Conservation (phyloP, 2,888 invertebrate genomes). For the Eristalis tenax region DNA sequence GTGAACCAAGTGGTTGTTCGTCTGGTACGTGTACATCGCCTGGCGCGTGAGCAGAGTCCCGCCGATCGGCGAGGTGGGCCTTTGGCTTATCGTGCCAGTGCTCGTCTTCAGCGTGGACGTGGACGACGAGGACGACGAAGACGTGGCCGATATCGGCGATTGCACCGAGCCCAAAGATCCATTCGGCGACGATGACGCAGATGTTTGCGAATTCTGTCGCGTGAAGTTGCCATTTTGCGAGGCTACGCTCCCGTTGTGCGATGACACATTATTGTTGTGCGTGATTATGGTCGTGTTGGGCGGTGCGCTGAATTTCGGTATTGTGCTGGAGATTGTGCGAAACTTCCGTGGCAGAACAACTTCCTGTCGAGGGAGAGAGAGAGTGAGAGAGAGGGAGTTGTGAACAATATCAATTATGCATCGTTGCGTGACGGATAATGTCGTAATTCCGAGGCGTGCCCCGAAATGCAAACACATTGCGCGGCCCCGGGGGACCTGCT, state of each 20-base stretch:
- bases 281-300: constrained; percentile 78
- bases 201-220: constrained; percentile 78
- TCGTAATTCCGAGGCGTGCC: constrained; percentile 13
- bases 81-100: constrained; percentile 74
- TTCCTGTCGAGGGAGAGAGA: constrained; percentile 84
- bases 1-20: constrained; percentile 94
- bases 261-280: constrained; percentile 74
- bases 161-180: constrained; percentile 78
- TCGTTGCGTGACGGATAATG: constrained; percentile 45
- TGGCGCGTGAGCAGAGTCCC: constrained; percentile 84
- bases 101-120: constrained; percentile 77
- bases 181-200: constrained; percentile 75
- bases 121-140: constrained; percentile 74
- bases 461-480: not conserved
- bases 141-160: constrained; percentile 50
- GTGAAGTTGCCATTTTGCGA: constrained; percentile 74
- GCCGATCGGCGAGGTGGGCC: constrained; percentile 74
- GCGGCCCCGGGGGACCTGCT: not conserved
- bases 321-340: constrained; percentile 86
- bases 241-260: constrained; percentile 60
- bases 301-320: constrained; percentile 79
- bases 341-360: constrained; percentile 89
- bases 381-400: constrained; percentile 37
- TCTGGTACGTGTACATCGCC: constrained; percentile 88
- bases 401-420: constrained; percentile 51